Percentiles rank a stretch among this genome's conserved stretches.
phyloP scores from a whole-genome alignment of 2,797 vertebrate species.

The Muraenolepis orangiensis region DNA sequence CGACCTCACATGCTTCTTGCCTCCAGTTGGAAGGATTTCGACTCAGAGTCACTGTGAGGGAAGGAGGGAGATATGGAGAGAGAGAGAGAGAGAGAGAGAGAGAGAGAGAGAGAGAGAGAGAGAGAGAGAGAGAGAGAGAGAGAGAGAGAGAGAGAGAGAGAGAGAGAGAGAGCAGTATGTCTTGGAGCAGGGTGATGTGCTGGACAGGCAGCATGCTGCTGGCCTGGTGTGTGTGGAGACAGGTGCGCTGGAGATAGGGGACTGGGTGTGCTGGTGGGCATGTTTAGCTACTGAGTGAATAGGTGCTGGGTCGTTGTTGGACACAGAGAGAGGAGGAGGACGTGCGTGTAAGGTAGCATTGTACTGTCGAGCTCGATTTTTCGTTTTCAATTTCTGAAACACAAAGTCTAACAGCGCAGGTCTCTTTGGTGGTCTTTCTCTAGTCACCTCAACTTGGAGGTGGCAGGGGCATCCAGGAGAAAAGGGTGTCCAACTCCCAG shows the following conservation, averaged over 20 bases:
- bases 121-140: not conserved
- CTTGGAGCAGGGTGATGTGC: not conserved
- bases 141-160: not conserved
- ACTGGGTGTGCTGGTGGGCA: not conserved
- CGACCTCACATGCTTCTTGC: not conserved
- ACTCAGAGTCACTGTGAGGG: not conserved
- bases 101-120: not conserved
- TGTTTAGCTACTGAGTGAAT: not conserved
- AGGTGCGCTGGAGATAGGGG: not conserved
- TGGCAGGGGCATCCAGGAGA: not conserved
- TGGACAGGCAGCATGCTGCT: not conserved
- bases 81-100: not conserved
- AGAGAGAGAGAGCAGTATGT: not conserved
- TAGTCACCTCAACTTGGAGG: not conserved
- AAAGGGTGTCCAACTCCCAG: not conserved
- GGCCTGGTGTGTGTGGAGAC: not conserved
- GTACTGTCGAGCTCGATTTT: not conserved
- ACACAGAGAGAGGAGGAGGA: not conserved
- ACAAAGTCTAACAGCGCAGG: not conserved
- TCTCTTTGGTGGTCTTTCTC: not conserved
- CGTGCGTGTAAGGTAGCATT: not conserved
- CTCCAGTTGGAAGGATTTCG: slow-evolving; percentile 1
- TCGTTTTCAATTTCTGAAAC: not conserved
- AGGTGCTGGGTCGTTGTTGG: not conserved
- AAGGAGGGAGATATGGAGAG: not conserved